phyloP scores from a whole-genome alignment of 2,888 invertebrate genomes.

The Cephus nigrinus region DNA sequence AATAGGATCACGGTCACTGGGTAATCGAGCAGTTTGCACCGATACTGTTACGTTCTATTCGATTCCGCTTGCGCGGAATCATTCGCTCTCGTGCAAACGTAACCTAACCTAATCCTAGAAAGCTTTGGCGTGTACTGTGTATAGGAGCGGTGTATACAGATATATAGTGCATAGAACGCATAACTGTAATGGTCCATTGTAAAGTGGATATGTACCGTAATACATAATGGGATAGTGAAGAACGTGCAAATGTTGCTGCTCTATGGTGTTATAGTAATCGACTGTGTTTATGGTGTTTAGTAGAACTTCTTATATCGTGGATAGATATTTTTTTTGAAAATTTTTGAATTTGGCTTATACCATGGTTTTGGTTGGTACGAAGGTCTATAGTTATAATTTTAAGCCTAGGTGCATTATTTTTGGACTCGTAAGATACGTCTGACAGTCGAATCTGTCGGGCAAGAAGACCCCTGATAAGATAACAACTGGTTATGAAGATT shows the following conservation, averaged over 20 bases:
- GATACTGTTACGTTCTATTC: neutral
- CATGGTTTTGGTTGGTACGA: neutral
- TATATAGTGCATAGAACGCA: neutral
- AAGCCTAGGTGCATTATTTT: neutral
- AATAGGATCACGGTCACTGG: constrained; percentile 9
- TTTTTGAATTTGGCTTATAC: neutral
- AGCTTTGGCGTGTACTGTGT: neutral
- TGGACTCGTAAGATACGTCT: neutral
- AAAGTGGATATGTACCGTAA: neutral
- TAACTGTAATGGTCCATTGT: neutral
- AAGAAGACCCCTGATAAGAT: no score
- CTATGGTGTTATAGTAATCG: neutral
- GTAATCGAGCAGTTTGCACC: constrained; percentile 1
- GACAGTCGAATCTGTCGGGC: neutral
- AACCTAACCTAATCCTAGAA: neutral
- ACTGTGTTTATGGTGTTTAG: neutral
- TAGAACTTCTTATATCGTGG: neutral
- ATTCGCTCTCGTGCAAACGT: neutral
- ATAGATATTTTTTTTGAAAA: neutral
- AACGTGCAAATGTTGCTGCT: neutral
- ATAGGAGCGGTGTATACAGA: neutral
- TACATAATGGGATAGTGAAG: neutral
- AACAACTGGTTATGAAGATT: no score
- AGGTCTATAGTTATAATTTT: neutral
- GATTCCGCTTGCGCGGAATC: constrained; percentile 11